Percentiles rank a stretch among this genome's conserved stretches.
These are phyloP conservation scores for Amorpha juglandis DNA, from an alignment of 2,888 invertebrate genomes.

Conservation along the genomic window DNA sequence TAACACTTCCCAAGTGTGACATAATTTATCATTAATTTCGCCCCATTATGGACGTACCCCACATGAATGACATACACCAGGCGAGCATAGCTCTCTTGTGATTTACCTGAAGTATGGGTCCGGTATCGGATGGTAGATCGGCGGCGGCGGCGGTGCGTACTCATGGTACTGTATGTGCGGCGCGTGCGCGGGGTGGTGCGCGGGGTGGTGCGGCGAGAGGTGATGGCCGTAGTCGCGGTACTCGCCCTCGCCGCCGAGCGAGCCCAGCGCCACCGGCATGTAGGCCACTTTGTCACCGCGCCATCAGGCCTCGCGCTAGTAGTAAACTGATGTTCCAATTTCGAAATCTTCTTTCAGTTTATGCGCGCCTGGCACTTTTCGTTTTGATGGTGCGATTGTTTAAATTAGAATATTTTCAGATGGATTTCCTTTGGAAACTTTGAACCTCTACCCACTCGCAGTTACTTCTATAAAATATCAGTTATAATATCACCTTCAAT, in stretches of 20 bases:
- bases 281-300: constrained; percentile 87
- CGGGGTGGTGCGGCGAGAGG: constrained; percentile 76
- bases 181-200: constrained; percentile 71
- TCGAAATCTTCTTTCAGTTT: constrained; percentile 33
- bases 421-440: neutral
- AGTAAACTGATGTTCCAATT: constrained; percentile 31
- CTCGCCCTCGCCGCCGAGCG: constrained; percentile 87
- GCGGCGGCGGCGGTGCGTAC: constrained; percentile 84
- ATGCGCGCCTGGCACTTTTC: constrained; percentile 51
- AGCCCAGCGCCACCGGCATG: constrained; percentile 87
- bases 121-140: constrained; percentile 72
- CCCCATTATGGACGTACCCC: neutral
- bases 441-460: constrained; percentile 40
- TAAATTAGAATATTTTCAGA: neutral
- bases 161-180: constrained; percentile 75
- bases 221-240: constrained; percentile 78
- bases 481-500: no score
- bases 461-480: constrained; percentile 38
- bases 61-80: constrained; percentile 31
- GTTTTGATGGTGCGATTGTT: neutral
- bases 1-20: no score
- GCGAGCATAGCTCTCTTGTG: constrained; percentile 31
- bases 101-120: constrained; percentile 78
- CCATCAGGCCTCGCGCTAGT: constrained; percentile 65
- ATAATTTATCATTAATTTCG: no score